These are phyloP conservation scores for Galeruca laticollis DNA, from an alignment of 2,888 invertebrate genomes.

Conservation along the genomic window DNA sequence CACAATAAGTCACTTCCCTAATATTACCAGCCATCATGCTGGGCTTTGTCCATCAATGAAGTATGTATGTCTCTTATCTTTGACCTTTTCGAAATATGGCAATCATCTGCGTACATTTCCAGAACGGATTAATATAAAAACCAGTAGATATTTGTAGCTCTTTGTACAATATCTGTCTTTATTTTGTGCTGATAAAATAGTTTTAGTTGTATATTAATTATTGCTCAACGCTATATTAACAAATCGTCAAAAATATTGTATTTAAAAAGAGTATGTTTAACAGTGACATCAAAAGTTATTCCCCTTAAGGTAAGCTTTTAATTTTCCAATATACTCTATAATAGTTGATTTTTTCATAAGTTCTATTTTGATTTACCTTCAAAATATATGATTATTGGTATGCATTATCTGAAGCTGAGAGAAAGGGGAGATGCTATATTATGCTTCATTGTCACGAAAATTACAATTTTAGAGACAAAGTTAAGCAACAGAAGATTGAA, in stretches of 20 bases:
- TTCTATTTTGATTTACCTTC: too few species aligned
- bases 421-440: too few species aligned
- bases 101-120: conserved; percentile 3
- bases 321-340: neutral
- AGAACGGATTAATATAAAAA: neutral
- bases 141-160: neutral
- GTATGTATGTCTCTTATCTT: conserved; percentile 7
- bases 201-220: neutral
- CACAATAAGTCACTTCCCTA: too few species aligned
- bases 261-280: conserved; percentile 11
- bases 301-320: conserved; percentile 3
- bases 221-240: neutral
- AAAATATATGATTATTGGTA: too few species aligned
- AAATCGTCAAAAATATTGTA: neutral
- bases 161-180: neutral
- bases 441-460: too few species aligned
- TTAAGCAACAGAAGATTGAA: too few species aligned
- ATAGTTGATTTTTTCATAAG: too few species aligned
- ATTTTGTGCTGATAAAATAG: neutral
- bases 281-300: neutral
- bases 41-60: neutral
- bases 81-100: conserved; percentile 7
- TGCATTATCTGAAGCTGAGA: too few species aligned
- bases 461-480: too few species aligned
- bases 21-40: neutral